These are phyloP conservation scores for Acestrorhynchus altus DNA, from an alignment of 2,797 vertebrate genomes.

Conservation along the genomic window DNA sequence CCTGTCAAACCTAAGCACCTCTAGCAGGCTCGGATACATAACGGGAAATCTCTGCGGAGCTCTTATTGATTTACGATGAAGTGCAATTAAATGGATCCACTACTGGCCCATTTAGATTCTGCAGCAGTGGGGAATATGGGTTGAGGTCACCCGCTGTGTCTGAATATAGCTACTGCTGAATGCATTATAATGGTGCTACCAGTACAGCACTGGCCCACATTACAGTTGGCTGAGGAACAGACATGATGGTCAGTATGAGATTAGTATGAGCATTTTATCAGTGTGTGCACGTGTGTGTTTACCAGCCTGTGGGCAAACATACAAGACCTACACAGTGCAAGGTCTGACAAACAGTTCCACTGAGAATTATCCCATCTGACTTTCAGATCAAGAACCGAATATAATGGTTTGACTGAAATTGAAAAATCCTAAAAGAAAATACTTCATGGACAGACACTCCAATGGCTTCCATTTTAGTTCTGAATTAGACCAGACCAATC, in stretches of 20 bases:
- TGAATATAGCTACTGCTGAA: slow-evolving; percentile 48
- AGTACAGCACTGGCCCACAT: slow-evolving; percentile 34
- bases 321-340: not conserved
- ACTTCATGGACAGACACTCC: not conserved
- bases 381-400: not conserved
- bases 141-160: slow-evolving; percentile 57
- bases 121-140: slow-evolving; percentile 59
- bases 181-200: slow-evolving; percentile 9
- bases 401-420: not conserved
- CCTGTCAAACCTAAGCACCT: not conserved
- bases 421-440: not conserved
- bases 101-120: slow-evolving; percentile 51
- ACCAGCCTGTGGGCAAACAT: not conserved
- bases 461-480: not conserved
- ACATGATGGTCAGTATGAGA: not conserved
- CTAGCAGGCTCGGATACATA: slow-evolving; percentile 2
- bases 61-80: slow-evolving; percentile 60
- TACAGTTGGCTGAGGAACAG: slow-evolving; percentile 3
- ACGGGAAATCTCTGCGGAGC: slow-evolving; percentile 15
- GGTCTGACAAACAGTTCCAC: not conserved
- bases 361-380: not conserved
- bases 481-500: not conserved
- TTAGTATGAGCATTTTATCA: not conserved
- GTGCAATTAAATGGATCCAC: slow-evolving; percentile 51
- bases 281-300: not conserved